Conservation (phyloP, 1,140 invertebrate genomes). For the Drosophila fuyamai region DNA sequence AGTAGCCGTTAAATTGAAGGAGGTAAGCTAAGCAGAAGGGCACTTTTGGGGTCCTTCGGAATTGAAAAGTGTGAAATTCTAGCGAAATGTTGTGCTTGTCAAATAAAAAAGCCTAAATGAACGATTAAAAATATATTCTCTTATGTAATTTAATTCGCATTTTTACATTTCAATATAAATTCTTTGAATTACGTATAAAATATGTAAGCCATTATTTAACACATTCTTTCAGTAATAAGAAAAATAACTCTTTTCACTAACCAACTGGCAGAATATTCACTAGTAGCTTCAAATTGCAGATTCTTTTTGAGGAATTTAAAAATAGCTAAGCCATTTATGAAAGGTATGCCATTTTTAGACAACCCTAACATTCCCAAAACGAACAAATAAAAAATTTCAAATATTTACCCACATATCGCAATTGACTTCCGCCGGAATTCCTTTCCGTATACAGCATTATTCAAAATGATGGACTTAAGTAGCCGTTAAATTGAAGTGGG, state of each 20-base stretch:
- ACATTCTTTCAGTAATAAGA: too few relatives aligned
- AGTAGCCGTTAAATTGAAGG: conserved; percentile 65
- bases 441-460: conserved; percentile 27
- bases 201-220: not conserved
- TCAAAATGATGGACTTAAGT: conserved; percentile 64
- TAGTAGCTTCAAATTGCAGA: too few relatives aligned
- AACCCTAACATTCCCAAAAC: not conserved
- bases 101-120: not conserved
- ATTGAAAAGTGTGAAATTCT: not conserved
- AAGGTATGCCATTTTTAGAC: not conserved
- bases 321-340: not conserved
- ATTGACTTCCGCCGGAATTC: conserved; percentile 23
- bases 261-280: too few relatives aligned
- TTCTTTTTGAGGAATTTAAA: not conserved
- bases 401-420: conserved; percentile 14
- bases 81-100: not conserved
- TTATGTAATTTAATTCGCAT: too few relatives aligned
- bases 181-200: not conserved
- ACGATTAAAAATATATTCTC: too few relatives aligned
- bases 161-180: not conserved
- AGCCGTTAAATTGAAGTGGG: conserved; percentile 63
- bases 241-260: too few relatives aligned
- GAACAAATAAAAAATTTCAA: not conserved
- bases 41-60: not conserved
- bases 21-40: conserved; percentile 16